Evolutionary conservation across 2,888 invertebrate species (phyloP), one percentile per base, ranked within the genome.

Genomic region (Dinocampus coccinellae): DNA sequence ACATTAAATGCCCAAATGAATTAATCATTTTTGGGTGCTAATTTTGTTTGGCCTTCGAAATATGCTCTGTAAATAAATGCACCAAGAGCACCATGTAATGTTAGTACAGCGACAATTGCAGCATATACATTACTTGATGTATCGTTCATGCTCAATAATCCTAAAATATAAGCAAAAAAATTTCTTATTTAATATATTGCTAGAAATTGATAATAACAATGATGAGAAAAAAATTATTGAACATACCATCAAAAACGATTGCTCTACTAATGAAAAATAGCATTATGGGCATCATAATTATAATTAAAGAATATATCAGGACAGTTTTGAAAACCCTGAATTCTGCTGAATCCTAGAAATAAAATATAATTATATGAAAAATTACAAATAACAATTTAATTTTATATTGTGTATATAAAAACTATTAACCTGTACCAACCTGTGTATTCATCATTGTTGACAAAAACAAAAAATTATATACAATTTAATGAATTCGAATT

Each of bases 51-150:
- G 36, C 81, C 70, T 33, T 86, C 91, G 77, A 91, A 92, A 85
- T 95, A 95, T 0, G 95, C 95, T 81, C 90, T 91, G 83, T 92
- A 93, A 80, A 96, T 94, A 83, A 94, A 95, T 58, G 94, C 88
- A 29, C 93, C 95, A 72, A 96, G 84, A 2, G 94, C 93, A 75
- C 94, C 82, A 84, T 96, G 95, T 66, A 96, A 88, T 6, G 93
- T 91, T 6, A 94, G 81, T 10, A 96, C 92, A 0, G 95, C 93
- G 58, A 92, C 90, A 47, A 93, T 91, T 26, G 95, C 95, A 3
- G 95, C 92, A 85, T 93, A 94, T 36, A 95, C 93, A 86, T 94
- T 95, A 80, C 93, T 93, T 22, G 91, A 90, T 53, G 94, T 86
- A 68, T 83, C 84, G 52, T 88, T 87, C 42, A 89, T 79, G 42